phyloP scores from a whole-genome alignment of 2,888 invertebrate genomes.

The Ophion costatus region DNA sequence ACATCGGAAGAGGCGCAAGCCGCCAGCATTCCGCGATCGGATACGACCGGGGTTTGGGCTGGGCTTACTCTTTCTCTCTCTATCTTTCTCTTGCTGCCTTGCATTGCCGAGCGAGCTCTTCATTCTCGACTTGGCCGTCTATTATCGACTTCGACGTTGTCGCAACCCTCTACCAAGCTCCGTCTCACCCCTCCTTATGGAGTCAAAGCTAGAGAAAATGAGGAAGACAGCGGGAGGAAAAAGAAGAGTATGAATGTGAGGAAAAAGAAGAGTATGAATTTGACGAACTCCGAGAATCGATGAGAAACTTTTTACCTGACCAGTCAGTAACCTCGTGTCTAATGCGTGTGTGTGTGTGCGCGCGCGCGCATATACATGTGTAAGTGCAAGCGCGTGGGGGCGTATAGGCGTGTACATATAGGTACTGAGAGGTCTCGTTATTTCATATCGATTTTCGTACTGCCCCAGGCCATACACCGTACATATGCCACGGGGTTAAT shows the following conservation, averaged over 20 bases:
- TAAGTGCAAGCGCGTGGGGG: too few species aligned
- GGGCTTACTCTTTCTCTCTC: conserved; percentile 35
- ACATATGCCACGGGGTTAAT: conserved; percentile 62
- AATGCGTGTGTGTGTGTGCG: neutral
- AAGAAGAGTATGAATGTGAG: conserved; percentile 2
- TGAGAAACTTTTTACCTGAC: conserved; percentile 16
- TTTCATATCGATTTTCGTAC: conserved; percentile 66
- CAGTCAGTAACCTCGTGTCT: conserved; percentile 2
- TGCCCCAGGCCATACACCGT: conserved; percentile 31
- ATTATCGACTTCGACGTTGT: conserved; percentile 16
- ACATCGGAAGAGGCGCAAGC: conserved; percentile 55
- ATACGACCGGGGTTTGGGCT: conserved; percentile 62
- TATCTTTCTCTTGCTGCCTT: conserved; percentile 9
- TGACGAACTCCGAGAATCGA: conserved; percentile 32
- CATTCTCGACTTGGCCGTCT: conserved; percentile 35
- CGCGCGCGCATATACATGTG: neutral
- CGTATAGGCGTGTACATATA: conserved; percentile 4
- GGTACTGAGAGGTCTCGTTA: conserved; percentile 53
- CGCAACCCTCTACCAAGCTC: neutral
- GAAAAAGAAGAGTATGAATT: conserved; percentile 10
- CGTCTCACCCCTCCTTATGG: neutral
- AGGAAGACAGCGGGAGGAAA: conserved; percentile 6
- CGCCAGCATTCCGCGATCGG: conserved; percentile 55
- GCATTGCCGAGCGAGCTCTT: conserved; percentile 30
- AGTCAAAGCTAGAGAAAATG: neutral